Conservation (phyloP, 1,140 invertebrate species). For the Drosophila pseudoobscura region DNA sequence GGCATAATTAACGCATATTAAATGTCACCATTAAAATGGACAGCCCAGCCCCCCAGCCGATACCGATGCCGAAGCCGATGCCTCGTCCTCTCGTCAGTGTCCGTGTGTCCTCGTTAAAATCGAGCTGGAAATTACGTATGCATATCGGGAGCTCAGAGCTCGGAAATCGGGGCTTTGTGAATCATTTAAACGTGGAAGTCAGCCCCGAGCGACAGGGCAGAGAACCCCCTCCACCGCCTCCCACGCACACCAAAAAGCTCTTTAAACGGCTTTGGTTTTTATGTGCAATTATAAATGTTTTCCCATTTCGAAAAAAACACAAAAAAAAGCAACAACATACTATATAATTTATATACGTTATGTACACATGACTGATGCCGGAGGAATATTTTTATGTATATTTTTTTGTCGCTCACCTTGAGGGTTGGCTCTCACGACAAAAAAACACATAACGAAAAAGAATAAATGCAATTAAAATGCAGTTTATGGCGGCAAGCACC, state of each 20-base stretch:
- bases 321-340: slow-evolving; percentile 11
- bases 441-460: slow-evolving; percentile 41
- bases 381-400: slow-evolving; percentile 40
- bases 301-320: slow-evolving; percentile 30
- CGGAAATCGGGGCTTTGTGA: slow-evolving; percentile 11
- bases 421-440: slow-evolving; percentile 47
- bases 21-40: slow-evolving; percentile 74
- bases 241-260: not conserved
- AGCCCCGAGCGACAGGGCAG: slow-evolving; percentile 8
- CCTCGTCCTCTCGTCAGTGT: not conserved
- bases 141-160: slow-evolving; percentile 23
- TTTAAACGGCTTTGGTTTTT: slow-evolving; percentile 51
- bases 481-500: slow-evolving; percentile 41
- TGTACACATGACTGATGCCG: slow-evolving; percentile 27
- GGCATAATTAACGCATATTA: slow-evolving; percentile 78
- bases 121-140: slow-evolving; percentile 62
- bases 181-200: slow-evolving; percentile 47
- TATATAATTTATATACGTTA: slow-evolving; percentile 33
- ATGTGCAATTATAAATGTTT: slow-evolving; percentile 61
- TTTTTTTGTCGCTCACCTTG: slow-evolving; percentile 25
- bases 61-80: too few species aligned
- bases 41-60: slow-evolving; percentile 3
- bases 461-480: slow-evolving; percentile 75
- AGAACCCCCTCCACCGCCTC: too few species aligned
- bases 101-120: slow-evolving; percentile 53